phyloP scores from a whole-genome alignment of 2,888 invertebrate species.

The Caenorhabditis auriculariae region DNA sequence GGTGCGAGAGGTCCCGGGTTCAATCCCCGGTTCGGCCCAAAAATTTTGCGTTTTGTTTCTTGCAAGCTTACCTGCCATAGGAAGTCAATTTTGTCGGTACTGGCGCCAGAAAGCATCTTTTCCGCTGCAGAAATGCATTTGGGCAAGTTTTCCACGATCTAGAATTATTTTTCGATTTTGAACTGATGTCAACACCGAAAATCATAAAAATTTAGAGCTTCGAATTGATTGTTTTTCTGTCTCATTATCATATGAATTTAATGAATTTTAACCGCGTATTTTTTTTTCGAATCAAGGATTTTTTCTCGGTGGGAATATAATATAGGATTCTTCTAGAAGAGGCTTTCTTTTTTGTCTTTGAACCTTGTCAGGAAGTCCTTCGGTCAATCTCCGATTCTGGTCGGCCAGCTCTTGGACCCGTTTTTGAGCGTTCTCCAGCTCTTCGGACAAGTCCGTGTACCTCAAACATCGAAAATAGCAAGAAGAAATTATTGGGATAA shows the following conservation, averaged over 20 bases:
- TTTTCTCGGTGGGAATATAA: too few relatives aligned
- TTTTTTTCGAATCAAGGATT: too few relatives aligned
- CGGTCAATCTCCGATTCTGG: slow-evolving; percentile 21
- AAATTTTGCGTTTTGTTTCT: too few relatives aligned
- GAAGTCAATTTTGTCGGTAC: slow-evolving; percentile 9
- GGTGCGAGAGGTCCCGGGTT: slow-evolving; percentile 64
- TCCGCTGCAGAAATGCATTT: slow-evolving; percentile 10
- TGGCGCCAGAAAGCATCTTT: slow-evolving; percentile 5
- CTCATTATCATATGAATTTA: too few relatives aligned
- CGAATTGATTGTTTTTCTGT: too few relatives aligned
- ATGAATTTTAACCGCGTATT: too few relatives aligned
- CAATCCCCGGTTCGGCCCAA: slow-evolving; percentile 38
- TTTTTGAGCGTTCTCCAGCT: slow-evolving; percentile 11
- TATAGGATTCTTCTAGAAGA: too few relatives aligned
- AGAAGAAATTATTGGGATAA: not conserved
- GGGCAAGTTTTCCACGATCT: slow-evolving; percentile 8
- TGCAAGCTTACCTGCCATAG: slow-evolving; percentile 8
- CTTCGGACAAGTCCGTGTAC: slow-evolving; percentile 18
- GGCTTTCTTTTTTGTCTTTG: too few relatives aligned
- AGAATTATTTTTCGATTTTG: too few relatives aligned
- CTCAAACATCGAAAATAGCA: slow-evolving; percentile 5
- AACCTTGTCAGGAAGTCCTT: slow-evolving; percentile 12
- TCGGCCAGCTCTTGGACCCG: slow-evolving; percentile 14
- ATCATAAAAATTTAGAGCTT: too few relatives aligned
- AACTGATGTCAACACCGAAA: too few relatives aligned